These are phyloP conservation scores for Tetranychus urticae DNA, from an alignment of 1,140 invertebrate species.

Conservation along the genomic window DNA sequence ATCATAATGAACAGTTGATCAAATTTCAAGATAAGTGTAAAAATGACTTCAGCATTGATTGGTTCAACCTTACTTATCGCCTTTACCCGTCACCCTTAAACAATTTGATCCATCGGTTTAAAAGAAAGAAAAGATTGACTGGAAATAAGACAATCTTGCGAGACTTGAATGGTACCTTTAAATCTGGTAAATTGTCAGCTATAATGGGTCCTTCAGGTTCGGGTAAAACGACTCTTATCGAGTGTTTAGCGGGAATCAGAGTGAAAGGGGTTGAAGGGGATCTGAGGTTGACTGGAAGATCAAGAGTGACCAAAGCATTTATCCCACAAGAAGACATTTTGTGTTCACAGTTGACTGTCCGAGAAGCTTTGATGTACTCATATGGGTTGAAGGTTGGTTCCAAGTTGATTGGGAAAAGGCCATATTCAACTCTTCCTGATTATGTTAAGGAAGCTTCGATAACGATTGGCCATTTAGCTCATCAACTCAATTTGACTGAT, in stretches of 20 bases:
- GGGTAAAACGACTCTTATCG: conserved; percentile 26
- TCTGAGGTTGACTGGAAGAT: background rate
- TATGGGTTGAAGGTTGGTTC: conserved; percentile 48
- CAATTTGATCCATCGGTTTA: no score
- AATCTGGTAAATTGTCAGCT: conserved; percentile 23
- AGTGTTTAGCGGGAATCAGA: conserved; percentile 16
- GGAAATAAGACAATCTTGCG: background rate
- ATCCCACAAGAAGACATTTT: conserved; percentile 58
- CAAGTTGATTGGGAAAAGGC: background rate
- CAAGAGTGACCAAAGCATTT: conserved; percentile 1
- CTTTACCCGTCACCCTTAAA: no score
- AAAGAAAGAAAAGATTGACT: no score
- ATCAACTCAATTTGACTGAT: background rate
- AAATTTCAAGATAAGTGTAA: no score
- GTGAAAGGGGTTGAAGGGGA: conserved; percentile 1
- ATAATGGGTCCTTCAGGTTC: conserved; percentile 35
- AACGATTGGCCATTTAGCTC: background rate
- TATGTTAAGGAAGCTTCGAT: background rate
- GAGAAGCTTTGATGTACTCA: conserved; percentile 70
- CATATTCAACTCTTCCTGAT: background rate
- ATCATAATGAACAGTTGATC: no score
- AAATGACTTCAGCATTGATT: no score
- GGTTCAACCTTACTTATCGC: no score
- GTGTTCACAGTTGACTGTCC: conserved; percentile 58
- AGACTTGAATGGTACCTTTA: conserved; percentile 8